Base-by-base conservation (phyloP, 2,888 invertebrate genomes). In the Aelia acuminata region DNA sequence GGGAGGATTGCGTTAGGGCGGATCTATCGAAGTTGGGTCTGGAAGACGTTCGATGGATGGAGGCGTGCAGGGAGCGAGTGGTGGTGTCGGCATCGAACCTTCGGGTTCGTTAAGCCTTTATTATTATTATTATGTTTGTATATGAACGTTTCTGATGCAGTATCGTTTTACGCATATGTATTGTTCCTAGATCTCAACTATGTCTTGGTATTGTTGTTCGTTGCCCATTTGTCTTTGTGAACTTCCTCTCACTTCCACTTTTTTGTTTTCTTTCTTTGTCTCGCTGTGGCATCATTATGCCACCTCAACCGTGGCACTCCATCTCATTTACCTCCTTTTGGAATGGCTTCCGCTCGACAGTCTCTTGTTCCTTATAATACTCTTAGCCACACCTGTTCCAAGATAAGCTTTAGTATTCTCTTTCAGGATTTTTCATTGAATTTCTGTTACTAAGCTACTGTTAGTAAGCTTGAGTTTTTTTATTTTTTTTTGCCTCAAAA, bases 251-350 rank as follows among this genome's bases (percentile, higher is more conserved):
- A 70, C 63, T 70, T 35, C 35, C 35, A 35, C 63, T 31, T 70
- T 70, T 70, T 70, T 70, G 18, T 70, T 31, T 13, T 31, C 20
- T 70, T 70, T 80, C 80, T n/a, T 80, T 80, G 43, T 80, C 43
- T 80, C 39, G 20, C 22, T 43, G 5, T 39, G 39, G 39, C 80
- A 43, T 80, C 80, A 80, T 43, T 80, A 43, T 80, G n/a, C 8
- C 43, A n/a, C 13, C 43, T n/a, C 22, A n/a, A 43, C 43, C 80
- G 43, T 80, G n/a, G 11, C 22, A 22, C 22, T 15, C 22, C 80
- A 43, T 80, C 43, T 80, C 80, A 80, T 43, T 80, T 80, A 80
- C 80, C 43, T 80, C 43, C 43, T 80, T 47, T 43, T 47, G 8
- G 80, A 70, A 70, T 70, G 4, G 63, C 20, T 70, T 70, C 63